phyloP scores from a whole-genome alignment of 2,113 vertebrate genomes.

The Typhlomys cinereus region DNA sequence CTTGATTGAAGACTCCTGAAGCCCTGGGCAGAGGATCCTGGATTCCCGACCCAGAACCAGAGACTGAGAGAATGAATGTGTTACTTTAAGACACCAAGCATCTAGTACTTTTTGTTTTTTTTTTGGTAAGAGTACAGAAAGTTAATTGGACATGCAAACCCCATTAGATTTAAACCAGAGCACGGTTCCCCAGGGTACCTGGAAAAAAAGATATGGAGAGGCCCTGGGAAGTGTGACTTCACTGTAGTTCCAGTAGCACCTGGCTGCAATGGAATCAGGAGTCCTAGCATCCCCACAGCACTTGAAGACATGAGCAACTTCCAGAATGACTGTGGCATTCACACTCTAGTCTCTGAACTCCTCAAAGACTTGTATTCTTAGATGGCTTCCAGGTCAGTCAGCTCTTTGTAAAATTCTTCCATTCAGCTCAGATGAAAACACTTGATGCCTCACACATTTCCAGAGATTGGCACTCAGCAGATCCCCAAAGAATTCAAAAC shows the following conservation, averaged over 20 bases:
- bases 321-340: neutral
- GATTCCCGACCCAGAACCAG: neutral
- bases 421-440: neutral
- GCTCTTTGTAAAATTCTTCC: neutral
- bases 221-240: neutral
- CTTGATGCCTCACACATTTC: neutral
- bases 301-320: neutral
- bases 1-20: neutral
- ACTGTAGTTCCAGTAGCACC: neutral
- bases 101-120: neutral
- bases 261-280: neutral
- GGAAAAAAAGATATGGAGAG: neutral
- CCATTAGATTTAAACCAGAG: neutral
- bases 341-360: neutral
- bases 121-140: too few species aligned
- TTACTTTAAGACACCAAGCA: neutral
- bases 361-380: neutral
- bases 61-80: neutral
- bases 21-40: neutral
- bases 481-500: neutral
- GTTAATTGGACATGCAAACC: neutral
- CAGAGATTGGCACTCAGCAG: constrained; percentile 18
- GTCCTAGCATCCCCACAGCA: neutral
- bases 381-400: neutral
- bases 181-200: neutral